Evolutionary conservation across 1,140 invertebrate genomes (phyloP).

Genomic region (Lucilia cuprina): DNA sequence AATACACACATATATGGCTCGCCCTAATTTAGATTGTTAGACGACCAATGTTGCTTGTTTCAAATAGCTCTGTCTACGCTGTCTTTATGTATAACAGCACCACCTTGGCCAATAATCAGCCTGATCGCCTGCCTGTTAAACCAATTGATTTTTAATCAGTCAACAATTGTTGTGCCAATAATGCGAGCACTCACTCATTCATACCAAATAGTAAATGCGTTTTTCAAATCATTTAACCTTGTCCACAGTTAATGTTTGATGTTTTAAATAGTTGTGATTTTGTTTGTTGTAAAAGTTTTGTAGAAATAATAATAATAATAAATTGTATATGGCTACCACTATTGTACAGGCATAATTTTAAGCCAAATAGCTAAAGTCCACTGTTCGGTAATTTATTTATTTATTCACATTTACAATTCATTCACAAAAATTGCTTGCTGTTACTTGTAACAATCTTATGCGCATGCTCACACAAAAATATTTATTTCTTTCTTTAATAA

Average conservation of each 20-base stretch:
- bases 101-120: constrained; percentile 19
- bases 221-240: constrained; percentile 22
- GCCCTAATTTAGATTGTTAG: constrained; percentile 1
- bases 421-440: not conserved
- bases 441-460: not conserved
- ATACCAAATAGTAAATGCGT: not conserved
- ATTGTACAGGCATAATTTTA: not conserved
- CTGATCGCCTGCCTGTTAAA: not conserved
- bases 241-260: constrained; percentile 13
- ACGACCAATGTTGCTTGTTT: not conserved
- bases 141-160: constrained; percentile 31
- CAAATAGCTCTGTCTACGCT: not conserved
- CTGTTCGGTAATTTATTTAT: not conserved
- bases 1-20: not conserved
- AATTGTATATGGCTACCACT: not conserved
- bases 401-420: not conserved
- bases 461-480: not conserved
- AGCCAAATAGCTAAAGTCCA: too few species aligned
- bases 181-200: not conserved
- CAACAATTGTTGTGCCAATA: constrained; percentile 22
- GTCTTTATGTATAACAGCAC: constrained; percentile 13
- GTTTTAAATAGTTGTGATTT: not conserved
- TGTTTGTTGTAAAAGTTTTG: not conserved
- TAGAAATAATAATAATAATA: not conserved
- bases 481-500: not conserved